phyloP scores from a whole-genome alignment of 2,888 invertebrate genomes.

The Dilophus febrilis region DNA sequence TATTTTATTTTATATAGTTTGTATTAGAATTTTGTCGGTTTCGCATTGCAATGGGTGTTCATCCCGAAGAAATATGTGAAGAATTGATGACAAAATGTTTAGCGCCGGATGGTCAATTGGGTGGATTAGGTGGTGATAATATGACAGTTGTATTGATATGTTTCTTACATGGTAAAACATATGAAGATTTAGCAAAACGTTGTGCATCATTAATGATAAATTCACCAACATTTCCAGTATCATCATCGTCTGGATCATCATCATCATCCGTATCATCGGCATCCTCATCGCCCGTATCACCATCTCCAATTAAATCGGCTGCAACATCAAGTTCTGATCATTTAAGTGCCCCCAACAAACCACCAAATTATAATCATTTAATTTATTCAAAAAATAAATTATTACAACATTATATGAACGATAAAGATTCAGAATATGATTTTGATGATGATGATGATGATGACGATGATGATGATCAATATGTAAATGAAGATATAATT shows the following conservation, averaged over 20 bases:
- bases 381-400: no score
- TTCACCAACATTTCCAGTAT: neutral
- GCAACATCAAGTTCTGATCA: no score
- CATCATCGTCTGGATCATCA: neutral
- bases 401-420: no score
- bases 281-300: no score
- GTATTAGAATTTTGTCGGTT: constrained; percentile 79
- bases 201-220: constrained; percentile 15
- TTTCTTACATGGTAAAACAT: constrained; percentile 33
- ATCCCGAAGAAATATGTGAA: constrained; percentile 92
- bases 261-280: no score
- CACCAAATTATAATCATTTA: no score
- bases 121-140: constrained; percentile 95
- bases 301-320: no score
- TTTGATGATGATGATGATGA: no score
- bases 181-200: constrained; percentile 23
- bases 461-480: no score
- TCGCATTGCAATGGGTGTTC: constrained; percentile 62
- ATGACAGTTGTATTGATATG: constrained; percentile 93
- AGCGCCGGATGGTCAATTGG: constrained; percentile 93
- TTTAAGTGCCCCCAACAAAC: no score
- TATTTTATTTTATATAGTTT: constrained; percentile 34
- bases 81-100: constrained; percentile 86
- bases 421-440: no score
- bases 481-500: no score